Evolutionary conservation across 1,140 invertebrate genomes (phyloP).

Genomic region (Trichogramma pretiosum): DNA sequence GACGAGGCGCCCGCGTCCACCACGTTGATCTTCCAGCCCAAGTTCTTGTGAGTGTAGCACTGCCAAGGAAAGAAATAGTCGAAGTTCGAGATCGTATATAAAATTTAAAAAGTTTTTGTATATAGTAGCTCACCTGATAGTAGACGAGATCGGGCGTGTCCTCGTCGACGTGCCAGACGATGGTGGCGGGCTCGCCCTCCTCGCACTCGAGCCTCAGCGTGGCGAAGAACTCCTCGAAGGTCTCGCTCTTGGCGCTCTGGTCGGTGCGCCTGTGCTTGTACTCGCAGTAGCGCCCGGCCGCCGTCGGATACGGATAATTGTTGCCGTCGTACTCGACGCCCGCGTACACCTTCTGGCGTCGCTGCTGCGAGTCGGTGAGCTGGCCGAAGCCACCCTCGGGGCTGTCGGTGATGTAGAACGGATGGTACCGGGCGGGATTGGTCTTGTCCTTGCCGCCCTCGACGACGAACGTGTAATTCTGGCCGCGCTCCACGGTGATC

Average conservation of each 20-base stretch:
- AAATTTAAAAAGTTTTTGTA: too few relatives aligned
- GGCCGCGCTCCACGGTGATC: slow-evolving; percentile 77
- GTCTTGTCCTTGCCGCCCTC: slow-evolving; percentile 67
- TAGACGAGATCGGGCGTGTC: slow-evolving; percentile 75
- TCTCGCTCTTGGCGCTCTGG: slow-evolving; percentile 53
- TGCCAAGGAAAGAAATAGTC: slow-evolving; percentile 38
- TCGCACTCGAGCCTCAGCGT: slow-evolving; percentile 69
- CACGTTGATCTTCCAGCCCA: slow-evolving; percentile 91
- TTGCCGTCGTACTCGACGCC: slow-evolving; percentile 67
- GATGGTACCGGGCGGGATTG: slow-evolving; percentile 76
- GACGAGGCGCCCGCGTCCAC: slow-evolving; percentile 55
- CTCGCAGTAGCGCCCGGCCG: slow-evolving; percentile 66
- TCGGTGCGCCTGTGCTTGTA: slow-evolving; percentile 67
- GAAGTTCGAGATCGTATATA: too few relatives aligned
- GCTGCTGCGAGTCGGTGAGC: slow-evolving; percentile 59
- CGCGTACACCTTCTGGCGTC: slow-evolving; percentile 64
- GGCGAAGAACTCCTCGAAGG: slow-evolving; percentile 66
- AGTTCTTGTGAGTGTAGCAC: slow-evolving; percentile 85
- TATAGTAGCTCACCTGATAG: slow-evolving; percentile 69
- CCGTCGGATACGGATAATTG: slow-evolving; percentile 69
- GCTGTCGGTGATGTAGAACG: slow-evolving; percentile 86
- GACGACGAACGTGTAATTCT: slow-evolving; percentile 79
- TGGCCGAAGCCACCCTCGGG: slow-evolving; percentile 75
- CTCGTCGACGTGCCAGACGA: slow-evolving; percentile 73
- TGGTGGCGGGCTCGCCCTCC: slow-evolving; percentile 58